Evolutionary conservation across 1,140 invertebrate genomes (phyloP).

Genomic region (Apis laboriosa): DNA sequence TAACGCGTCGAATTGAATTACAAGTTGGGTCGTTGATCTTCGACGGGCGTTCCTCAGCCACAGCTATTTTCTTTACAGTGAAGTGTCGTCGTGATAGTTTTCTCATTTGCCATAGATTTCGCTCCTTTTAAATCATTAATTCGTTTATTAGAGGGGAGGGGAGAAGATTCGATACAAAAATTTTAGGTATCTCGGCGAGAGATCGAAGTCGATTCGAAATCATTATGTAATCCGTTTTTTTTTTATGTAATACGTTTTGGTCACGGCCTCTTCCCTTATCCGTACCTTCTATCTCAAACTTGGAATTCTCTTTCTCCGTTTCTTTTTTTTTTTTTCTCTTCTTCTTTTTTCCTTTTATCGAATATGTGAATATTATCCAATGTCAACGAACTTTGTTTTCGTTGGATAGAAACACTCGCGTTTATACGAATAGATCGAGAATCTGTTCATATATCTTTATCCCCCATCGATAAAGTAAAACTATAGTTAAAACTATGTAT

Average conservation of each 20-base stretch:
- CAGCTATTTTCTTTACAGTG: slow-evolving; percentile 34
- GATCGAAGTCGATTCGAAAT: background rate
- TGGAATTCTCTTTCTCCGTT: background rate
- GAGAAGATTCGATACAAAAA: slow-evolving; percentile 4
- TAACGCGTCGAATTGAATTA: slow-evolving; percentile 63
- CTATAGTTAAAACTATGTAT: no score
- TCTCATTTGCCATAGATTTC: slow-evolving; percentile 57
- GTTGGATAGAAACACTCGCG: no score
- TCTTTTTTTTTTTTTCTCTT: background rate
- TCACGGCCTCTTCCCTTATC: background rate
- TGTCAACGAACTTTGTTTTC: background rate
- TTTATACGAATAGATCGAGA: background rate
- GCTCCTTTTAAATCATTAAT: slow-evolving; percentile 61
- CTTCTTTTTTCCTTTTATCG: no score
- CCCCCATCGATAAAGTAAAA: background rate
- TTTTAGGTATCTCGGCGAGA: slow-evolving; percentile 20
- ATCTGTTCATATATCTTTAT: background rate
- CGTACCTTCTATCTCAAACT: background rate
- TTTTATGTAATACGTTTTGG: background rate
- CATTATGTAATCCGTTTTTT: slow-evolving; percentile 22
- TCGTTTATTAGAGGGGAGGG: slow-evolving; percentile 4
- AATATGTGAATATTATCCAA: background rate
- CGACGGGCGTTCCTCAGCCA: slow-evolving; percentile 48
- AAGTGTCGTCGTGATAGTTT: slow-evolving; percentile 29
- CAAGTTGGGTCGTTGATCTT: slow-evolving; percentile 44